Evolutionary conservation across 2,888 invertebrate genomes (phyloP), one percentile per base, ranked within the genome.

Genomic region (Lochmaea capreae): DNA sequence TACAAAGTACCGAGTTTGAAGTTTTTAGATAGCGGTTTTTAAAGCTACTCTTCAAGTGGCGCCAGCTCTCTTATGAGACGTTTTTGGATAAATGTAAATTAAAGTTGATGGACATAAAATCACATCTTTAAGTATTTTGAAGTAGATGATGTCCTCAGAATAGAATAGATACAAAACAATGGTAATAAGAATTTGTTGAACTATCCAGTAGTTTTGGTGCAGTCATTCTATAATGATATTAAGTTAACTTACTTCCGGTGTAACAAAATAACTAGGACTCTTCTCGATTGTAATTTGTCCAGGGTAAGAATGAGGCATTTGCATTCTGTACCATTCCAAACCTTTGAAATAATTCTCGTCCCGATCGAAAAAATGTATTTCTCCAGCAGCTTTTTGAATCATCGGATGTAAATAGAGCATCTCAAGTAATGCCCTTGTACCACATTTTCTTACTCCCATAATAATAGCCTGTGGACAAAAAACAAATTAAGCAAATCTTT

Each of bases 251-350:
- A 97, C 98, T 91, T 96, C 94, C 14, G 96, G 94, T 71, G 97
- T 97, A 62, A 98, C 96, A 88, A 99, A 99, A 88, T 99, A 99
- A 83, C 97, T 97, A 6, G 99, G 99, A 82, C 97, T 98, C 88
- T 99, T 99, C 88, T 99, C 99, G 81, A 98, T 95, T 71, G 97
- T 97, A 80, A 98, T 94, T 87, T 98, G 97, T 59, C 95, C 95
- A 77, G 93, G 92, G 87, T 94, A 95, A 1, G 97, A 96, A 83
- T 94, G 93, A 12, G 98, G 98, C 97, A 98, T 98, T 86, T 96
- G 95, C 85, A 93, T 93, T 75, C 95, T 89, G 87, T 99, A 99
- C 98, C 98, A 99, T 76, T 98, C 97, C 74, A 97, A 89, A 0
- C 99, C 99, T 78, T 93, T 91, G 69, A 92, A 91, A 87, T 97